phyloP scores from a whole-genome alignment of 2,113 vertebrate genomes.

The Nannospalax galili region DNA sequence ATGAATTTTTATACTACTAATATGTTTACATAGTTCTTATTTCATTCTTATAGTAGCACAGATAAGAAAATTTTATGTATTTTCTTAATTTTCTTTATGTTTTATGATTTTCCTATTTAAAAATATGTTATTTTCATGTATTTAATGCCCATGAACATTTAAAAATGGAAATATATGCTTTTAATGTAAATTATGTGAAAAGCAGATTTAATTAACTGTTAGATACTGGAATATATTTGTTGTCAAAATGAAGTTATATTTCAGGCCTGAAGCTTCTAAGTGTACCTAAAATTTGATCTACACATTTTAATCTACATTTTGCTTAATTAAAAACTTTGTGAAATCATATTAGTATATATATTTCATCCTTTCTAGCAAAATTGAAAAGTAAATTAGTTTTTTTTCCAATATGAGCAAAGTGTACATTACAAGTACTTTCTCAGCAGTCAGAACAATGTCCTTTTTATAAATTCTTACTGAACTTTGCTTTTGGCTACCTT shows the following conservation, averaged over 20 bases:
- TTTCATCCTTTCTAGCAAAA: constrained; percentile 54
- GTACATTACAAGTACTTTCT: constrained; percentile 37
- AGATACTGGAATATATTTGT: constrained; percentile 41
- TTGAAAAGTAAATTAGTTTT: constrained; percentile 53
- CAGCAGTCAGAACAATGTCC: constrained; percentile 61
- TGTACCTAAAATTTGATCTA: constrained; percentile 62
- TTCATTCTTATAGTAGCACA: constrained; percentile 4
- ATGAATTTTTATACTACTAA: background rate
- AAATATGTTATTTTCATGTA: constrained; percentile 50
- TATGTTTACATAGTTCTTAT: constrained; percentile 29
- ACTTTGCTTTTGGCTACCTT: constrained; percentile 74
- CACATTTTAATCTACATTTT: constrained; percentile 60
- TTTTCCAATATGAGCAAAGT: constrained; percentile 64
- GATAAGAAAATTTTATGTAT: constrained; percentile 37
- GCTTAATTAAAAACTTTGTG: constrained; percentile 52
- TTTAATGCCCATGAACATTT: constrained; percentile 44
- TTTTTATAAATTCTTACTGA: constrained; percentile 71
- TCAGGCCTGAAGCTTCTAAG: constrained; percentile 70
- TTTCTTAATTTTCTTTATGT: constrained; percentile 17
- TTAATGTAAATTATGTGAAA: constrained; percentile 61
- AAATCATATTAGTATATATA: constrained; percentile 64
- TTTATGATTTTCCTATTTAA: constrained; percentile 55
- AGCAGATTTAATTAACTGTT: constrained; percentile 52
- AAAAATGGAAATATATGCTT: constrained; percentile 59
- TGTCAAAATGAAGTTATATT: constrained; percentile 51